Conservation (phyloP, 2,113 vertebrate genomes). For the Aix galericulata region DNA sequence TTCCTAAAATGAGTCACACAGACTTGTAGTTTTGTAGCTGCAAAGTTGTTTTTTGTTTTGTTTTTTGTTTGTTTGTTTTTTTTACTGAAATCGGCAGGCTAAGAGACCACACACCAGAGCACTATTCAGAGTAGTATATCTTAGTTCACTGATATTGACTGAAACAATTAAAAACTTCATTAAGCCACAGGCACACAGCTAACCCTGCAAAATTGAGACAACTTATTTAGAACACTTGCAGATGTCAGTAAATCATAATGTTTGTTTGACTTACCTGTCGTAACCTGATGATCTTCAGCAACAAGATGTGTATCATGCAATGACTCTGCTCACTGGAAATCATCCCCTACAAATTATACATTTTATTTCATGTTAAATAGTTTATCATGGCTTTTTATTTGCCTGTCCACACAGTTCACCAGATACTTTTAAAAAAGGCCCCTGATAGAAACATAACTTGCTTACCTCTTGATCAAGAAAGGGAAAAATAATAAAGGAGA, state of each 20-base stretch:
- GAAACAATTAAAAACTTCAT: not conserved
- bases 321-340: not conserved
- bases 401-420: not conserved
- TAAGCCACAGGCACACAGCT: not conserved
- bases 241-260: not conserved
- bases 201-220: not conserved
- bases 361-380: no score
- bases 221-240: not conserved
- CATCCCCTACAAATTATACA: not conserved
- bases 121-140: not conserved
- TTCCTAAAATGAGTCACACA: not conserved
- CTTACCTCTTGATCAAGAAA: not conserved
- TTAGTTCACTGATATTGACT: not conserved
- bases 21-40: not conserved
- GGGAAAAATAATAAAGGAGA: not conserved
- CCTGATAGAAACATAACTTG: not conserved
- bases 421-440: not conserved
- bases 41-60: no score
- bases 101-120: not conserved
- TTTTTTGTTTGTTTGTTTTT: no score
- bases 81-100: not conserved
- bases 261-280: not conserved
- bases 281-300: not conserved
- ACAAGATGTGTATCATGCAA: not conserved
- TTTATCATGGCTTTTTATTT: not conserved